Conservation (phyloP, 2,888 invertebrate genomes). For the Eilema sororculum region DNA sequence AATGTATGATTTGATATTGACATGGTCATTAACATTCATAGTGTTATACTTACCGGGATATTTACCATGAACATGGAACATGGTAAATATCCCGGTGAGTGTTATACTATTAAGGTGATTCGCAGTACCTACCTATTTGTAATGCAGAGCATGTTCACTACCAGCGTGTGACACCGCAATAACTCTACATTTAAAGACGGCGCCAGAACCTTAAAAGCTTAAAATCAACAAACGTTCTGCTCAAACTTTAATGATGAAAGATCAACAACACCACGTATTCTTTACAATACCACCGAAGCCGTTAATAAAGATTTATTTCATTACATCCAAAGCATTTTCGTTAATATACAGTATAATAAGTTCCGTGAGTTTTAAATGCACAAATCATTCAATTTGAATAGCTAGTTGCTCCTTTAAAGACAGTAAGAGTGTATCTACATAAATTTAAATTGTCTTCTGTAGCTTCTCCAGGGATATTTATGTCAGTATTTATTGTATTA, state of each 20-base stretch:
- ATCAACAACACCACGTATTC: conserved; percentile 9
- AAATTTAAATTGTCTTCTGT: conserved; percentile 83
- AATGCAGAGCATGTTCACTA: no score
- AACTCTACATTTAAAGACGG: no score
- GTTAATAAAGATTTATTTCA: conserved; percentile 25
- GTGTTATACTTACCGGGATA: no score
- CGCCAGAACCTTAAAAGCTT: not conserved
- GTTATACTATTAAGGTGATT: no score
- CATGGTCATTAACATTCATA: no score
- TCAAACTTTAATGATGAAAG: conserved; percentile 22
- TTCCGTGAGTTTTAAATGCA: conserved; percentile 49
- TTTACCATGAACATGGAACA: no score
- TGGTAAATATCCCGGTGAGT: no score
- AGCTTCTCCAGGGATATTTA: conserved; percentile 80
- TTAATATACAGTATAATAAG: conserved; percentile 32
- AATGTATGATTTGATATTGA: no score
- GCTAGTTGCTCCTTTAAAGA: conserved; percentile 63
- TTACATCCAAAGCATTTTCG: conserved; percentile 25
- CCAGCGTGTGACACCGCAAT: not conserved
- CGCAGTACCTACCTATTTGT: no score
- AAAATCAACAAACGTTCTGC: not conserved
- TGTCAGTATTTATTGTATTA: conserved; percentile 86
- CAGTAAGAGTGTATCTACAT: conserved; percentile 70
- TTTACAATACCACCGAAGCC: conserved; percentile 17
- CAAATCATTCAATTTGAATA: conserved; percentile 74